Evolutionary conservation across 37 sponge, comb jelly and placozoan species (phyloP).

Genomic region (Aphrocallistes beatrix): DNA sequence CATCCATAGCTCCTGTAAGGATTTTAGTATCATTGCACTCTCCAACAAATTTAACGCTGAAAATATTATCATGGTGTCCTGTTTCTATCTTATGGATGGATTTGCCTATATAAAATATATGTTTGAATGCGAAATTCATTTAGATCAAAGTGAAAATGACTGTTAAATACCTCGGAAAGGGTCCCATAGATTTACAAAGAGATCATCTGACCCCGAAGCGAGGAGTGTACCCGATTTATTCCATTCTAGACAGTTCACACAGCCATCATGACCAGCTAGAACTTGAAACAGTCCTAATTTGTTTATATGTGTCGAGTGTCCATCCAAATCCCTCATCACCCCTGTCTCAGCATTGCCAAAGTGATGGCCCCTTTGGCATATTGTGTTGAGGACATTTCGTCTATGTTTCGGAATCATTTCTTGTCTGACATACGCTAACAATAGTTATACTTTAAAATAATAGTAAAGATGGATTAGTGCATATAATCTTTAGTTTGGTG

Average conservation of each 20-base stretch:
- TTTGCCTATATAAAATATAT: not conserved
- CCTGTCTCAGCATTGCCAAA: not conserved
- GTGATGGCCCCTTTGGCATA: not conserved
- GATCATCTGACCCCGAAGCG: constrained; percentile 83
- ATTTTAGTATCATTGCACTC: constrained; percentile 36
- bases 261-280: constrained; percentile 55
- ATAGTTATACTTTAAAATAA: not conserved
- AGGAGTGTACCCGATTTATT: constrained; percentile 60
- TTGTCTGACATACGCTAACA: not conserved
- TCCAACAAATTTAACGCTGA: constrained; percentile 51
- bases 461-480: not conserved
- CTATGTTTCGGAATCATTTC: not conserved
- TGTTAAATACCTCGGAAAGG: not conserved
- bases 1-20: constrained; percentile 68
- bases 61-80: constrained; percentile 79
- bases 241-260: constrained; percentile 93
- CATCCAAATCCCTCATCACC: constrained; percentile 12
- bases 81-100: constrained; percentile 27
- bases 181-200: constrained; percentile 52
- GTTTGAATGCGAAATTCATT: not conserved
- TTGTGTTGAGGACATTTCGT: not conserved
- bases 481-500: too few species aligned
- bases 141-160: not conserved
- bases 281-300: not conserved
- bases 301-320: not conserved